These are phyloP conservation scores for Clarias laeviceps DNA, from an alignment of 2,797 vertebrate species.

Conservation along the genomic window DNA sequence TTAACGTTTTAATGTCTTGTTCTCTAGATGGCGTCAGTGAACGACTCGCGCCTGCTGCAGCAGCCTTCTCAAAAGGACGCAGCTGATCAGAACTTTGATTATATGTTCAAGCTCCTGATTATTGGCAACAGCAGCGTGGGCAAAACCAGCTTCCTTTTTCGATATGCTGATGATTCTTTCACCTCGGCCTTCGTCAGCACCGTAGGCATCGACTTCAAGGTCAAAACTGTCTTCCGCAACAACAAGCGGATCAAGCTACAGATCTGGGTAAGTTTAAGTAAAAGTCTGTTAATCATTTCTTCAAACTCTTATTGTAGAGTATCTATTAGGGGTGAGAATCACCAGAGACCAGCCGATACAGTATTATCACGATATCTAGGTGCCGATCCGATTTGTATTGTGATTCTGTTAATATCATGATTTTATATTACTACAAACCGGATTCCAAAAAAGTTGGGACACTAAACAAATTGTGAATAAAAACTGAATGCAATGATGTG, in stretches of 20 bases:
- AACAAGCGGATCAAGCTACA: conserved; percentile 84
- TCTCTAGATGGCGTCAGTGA: conserved; percentile 81
- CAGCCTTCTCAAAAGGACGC: conserved; percentile 83
- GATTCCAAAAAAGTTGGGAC: too few relatives aligned
- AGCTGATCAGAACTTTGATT: conserved; percentile 83
- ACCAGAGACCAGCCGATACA: too few relatives aligned
- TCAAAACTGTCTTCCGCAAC: conserved; percentile 81
- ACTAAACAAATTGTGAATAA: too few relatives aligned
- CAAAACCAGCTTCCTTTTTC: conserved; percentile 82
- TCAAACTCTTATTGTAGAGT: neutral
- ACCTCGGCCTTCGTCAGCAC: conserved; percentile 82
- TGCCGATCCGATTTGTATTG: too few relatives aligned
- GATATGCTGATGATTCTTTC: conserved; percentile 81
- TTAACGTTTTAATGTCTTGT: neutral
- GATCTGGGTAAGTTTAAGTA: conserved; percentile 77
- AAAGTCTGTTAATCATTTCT: neutral
- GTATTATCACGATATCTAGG: too few relatives aligned
- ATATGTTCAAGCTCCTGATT: conserved; percentile 83
- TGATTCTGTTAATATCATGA: too few relatives aligned
- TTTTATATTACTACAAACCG: too few relatives aligned
- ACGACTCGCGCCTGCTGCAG: conserved; percentile 75
- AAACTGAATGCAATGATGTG: too few relatives aligned
- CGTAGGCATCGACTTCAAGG: conserved; percentile 83
- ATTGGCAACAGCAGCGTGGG: conserved; percentile 84
- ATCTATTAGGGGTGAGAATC: neutral